Base-by-base conservation (phyloP, 2,113 vertebrate species). In the Chlorodrepanis virens region DNA sequence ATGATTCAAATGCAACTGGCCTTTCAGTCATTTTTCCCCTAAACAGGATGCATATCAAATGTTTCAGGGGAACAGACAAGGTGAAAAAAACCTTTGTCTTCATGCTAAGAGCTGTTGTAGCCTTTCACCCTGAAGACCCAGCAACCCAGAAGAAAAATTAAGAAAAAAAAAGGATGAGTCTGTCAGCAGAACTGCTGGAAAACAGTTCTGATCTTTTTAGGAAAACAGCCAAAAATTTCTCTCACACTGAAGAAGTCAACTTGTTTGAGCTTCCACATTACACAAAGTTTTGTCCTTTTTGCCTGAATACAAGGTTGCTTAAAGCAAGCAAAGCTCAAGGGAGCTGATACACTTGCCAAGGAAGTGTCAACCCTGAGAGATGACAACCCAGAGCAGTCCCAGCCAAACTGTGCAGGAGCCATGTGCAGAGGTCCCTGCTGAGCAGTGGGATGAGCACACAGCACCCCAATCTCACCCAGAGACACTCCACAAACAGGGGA, bases 221-320 rank as follows among this genome's bases (percentile, higher is more conserved):
- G 78, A 95, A 85, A 72, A 56, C 14, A 57, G 82, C 52, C 56
- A 95, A 87, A 87, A 87, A 27, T 40, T 47, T 79, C 44, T 79
- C 42, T 61, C 42, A 11, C 39, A 15, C 44, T 56, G 40, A 72
- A 84, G 61, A 85, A 90, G 70, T 67, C 87, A 91, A 53, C 37
- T 79, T 87, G 40, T 65, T 93, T 69, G 61, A 91, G 70, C 57
- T 85, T 78, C 53, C 44, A 28, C 17, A 23, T 64, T 35, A 79
- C 57, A 60, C 3, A 6, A 76, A 71, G 76, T 64, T 52, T 40
- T 76, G 60, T 65, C 74, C 65, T 74, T 64, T 78, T 23, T 44
- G 49, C n/a, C 57, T n/a, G 37, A 87, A 68, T 15, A 68, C 44
- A 82, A 76, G 49, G 82, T 53, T 82, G 82, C 56, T 81, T 78